These are phyloP conservation scores for Steinernema carpocapsae DNA, from an alignment of 2,888 invertebrate species.

Conservation along the genomic window DNA sequence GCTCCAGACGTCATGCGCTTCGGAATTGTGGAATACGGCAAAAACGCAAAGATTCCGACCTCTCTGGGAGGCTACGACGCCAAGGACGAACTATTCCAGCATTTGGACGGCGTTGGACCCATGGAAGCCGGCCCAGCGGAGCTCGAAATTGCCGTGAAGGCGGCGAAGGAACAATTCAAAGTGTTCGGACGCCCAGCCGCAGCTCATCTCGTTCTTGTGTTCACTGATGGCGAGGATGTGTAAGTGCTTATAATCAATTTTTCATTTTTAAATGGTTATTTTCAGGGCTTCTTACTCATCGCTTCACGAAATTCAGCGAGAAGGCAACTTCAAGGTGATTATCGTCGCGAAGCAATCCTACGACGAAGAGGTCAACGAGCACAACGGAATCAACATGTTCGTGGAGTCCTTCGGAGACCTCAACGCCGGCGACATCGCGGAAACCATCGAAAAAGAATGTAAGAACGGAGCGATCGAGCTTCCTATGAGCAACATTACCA, in stretches of 20 bases:
- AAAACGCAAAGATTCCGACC: constrained; percentile 54
- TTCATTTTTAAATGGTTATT: background rate
- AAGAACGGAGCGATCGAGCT: background rate
- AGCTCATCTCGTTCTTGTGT: constrained; percentile 48
- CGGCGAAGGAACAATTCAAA: constrained; percentile 55
- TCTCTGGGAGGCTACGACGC: constrained; percentile 63
- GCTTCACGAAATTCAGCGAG: background rate
- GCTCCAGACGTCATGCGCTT: constrained; percentile 55
- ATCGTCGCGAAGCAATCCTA: background rate
- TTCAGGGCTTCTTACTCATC: background rate
- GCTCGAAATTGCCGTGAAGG: constrained; percentile 45
- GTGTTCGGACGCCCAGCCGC: constrained; percentile 51
- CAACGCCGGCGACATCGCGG: background rate
- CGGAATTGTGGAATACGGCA: constrained; percentile 51
- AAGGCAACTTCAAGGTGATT: constrained; percentile 5
- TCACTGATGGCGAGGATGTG: constrained; percentile 51
- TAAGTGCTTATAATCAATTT: constrained; percentile 42
- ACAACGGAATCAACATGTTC: constrained; percentile 7
- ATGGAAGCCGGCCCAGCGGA: constrained; percentile 42
- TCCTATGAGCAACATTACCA: background rate
- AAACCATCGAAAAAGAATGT: constrained; percentile 17
- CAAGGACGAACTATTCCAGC: constrained; percentile 48
- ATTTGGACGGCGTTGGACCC: constrained; percentile 38
- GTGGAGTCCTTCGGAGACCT: background rate
- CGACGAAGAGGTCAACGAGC: constrained; percentile 22